Conservation (phyloP, 1,140 invertebrate genomes). For the Drosophila bipectinata region DNA sequence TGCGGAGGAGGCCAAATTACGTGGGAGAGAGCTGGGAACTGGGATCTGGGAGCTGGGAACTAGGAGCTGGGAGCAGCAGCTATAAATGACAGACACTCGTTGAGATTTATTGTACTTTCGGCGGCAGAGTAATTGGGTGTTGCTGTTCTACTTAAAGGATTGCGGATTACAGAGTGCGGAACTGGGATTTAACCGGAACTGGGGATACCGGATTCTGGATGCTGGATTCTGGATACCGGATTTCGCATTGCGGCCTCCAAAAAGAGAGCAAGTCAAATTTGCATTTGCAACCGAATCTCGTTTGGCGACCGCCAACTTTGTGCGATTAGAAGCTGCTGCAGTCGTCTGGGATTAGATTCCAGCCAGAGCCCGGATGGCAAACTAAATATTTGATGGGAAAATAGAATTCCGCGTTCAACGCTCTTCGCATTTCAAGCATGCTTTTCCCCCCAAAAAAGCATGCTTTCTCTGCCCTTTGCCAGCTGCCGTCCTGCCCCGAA, state of each 20-base stretch:
- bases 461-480: too few species aligned
- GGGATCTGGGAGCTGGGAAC: too few species aligned
- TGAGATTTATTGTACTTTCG: slow-evolving; percentile 49
- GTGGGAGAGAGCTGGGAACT: slow-evolving; percentile 1
- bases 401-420: slow-evolving; percentile 27
- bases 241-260: slow-evolving; percentile 40
- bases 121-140: slow-evolving; percentile 31
- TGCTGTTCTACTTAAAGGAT: slow-evolving; percentile 16
- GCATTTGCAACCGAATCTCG: slow-evolving; percentile 43
- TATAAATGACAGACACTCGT: slow-evolving; percentile 51
- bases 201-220: slow-evolving; percentile 4
- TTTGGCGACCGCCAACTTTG: slow-evolving; percentile 26
- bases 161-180: slow-evolving; percentile 10
- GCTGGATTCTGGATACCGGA: slow-evolving; percentile 12
- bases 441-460: not conserved
- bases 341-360: slow-evolving; percentile 16
- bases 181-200: not conserved
- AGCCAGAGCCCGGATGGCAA: slow-evolving; percentile 29
- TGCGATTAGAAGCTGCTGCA: slow-evolving; percentile 34
- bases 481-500: too few species aligned
- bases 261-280: slow-evolving; percentile 56
- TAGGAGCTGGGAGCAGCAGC: not conserved
- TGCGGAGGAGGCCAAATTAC: slow-evolving; percentile 9
- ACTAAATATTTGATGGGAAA: slow-evolving; percentile 60
- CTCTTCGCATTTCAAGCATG: slow-evolving; percentile 11